Evolutionary conservation across 2,888 invertebrate species (phyloP).

Genomic region (Sthenelais limicola): DNA sequence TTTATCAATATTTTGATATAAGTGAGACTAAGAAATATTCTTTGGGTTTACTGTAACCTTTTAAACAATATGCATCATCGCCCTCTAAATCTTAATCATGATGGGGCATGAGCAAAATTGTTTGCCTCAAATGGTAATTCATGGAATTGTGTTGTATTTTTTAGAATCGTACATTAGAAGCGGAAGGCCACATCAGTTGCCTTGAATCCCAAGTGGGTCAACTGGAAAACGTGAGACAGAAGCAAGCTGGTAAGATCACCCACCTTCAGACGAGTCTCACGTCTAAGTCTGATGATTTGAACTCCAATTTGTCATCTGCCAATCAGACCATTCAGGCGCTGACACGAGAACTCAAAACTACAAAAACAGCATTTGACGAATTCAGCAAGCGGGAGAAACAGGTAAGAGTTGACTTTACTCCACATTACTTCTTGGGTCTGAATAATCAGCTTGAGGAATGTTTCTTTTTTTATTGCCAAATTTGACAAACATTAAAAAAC

Average conservation of each 20-base stretch:
- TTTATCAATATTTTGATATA: too few species aligned
- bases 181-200: slow-evolving; percentile 66
- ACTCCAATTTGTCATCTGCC: slow-evolving; percentile 62
- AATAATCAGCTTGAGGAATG: too few species aligned
- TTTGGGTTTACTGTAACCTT: too few species aligned
- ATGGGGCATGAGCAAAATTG: too few species aligned
- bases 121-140: too few species aligned
- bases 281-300: slow-evolving; percentile 53
- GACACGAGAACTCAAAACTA: slow-evolving; percentile 70
- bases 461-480: too few species aligned
- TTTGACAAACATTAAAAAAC: too few species aligned
- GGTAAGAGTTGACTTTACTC: slow-evolving; percentile 58
- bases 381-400: slow-evolving; percentile 68
- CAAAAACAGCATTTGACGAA: slow-evolving; percentile 67
- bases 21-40: too few species aligned
- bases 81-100: not conserved
- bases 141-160: too few species aligned
- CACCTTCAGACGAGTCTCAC: slow-evolving; percentile 63
- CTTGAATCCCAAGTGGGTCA: slow-evolving; percentile 67
- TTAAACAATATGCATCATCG: not conserved
- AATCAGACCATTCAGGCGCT: slow-evolving; percentile 71
- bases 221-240: slow-evolving; percentile 67
- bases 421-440: too few species aligned
- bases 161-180: slow-evolving; percentile 57
- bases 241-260: slow-evolving; percentile 70